phyloP scores from a whole-genome alignment of 1,140 invertebrate species.

The Brachionus calyciflorus region DNA sequence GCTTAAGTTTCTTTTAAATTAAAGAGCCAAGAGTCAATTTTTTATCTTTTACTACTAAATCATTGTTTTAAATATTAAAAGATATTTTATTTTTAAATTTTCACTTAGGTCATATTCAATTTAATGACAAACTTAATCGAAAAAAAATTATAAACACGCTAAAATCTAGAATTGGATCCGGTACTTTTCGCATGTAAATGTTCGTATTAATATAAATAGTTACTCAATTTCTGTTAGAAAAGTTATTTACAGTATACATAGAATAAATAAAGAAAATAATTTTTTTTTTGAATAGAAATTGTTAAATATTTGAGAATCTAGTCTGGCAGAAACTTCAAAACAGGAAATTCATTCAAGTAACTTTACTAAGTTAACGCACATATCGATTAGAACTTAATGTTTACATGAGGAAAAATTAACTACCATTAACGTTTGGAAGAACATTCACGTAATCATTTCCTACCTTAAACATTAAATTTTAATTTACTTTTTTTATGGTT shows the following conservation, averaged over 20 bases:
- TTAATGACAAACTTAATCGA: neutral
- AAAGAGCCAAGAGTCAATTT: too few relatives aligned
- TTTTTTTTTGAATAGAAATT: neutral
- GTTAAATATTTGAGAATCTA: neutral
- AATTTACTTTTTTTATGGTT: conserved; percentile 11
- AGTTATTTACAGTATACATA: too few relatives aligned
- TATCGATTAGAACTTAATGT: neutral
- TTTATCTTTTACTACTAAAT: too few relatives aligned
- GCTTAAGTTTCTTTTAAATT: too few relatives aligned
- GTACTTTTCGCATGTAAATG: conserved; percentile 22
- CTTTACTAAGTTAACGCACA: neutral
- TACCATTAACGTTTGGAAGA: neutral
- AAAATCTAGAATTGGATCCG: conserved; percentile 8
- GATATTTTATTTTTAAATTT: too few relatives aligned
- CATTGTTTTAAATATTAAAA: too few relatives aligned
- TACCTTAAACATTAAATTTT: neutral
- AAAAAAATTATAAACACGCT: too few relatives aligned
- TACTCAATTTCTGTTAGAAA: conserved; percentile 30
- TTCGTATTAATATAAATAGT: conserved; percentile 3
- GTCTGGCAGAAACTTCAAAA: neutral
- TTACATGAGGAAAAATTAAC: conserved; percentile 21
- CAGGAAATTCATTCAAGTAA: neutral
- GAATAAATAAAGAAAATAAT: too few relatives aligned
- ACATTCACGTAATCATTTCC: neutral
- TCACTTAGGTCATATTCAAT: too few relatives aligned